These are phyloP conservation scores for Himalopsyche anomala DNA, from an alignment of 2,888 invertebrate species.

Conservation along the genomic window DNA sequence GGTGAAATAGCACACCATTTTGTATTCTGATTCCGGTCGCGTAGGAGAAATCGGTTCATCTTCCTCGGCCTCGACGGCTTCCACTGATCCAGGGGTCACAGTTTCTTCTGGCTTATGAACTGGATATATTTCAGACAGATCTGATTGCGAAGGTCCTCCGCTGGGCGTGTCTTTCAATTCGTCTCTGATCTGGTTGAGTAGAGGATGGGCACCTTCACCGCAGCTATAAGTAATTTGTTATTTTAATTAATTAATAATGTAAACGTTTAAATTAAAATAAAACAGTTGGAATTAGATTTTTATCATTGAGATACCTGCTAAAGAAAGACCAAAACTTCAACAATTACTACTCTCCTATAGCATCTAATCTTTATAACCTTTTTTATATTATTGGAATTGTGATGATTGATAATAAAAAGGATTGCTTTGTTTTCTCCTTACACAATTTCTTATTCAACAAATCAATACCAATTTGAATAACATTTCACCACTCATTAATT, in stretches of 20 bases:
- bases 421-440: too few relatives aligned
- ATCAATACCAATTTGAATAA: too few relatives aligned
- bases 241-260: too few relatives aligned
- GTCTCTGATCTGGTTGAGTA: conserved; percentile 86
- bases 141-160: neutral
- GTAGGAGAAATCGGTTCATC: conserved; percentile 67
- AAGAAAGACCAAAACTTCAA: too few relatives aligned
- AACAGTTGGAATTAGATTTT: neutral
- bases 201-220: conserved; percentile 87
- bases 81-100: conserved; percentile 44
- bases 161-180: conserved; percentile 77
- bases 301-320: too few relatives aligned
- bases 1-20: conserved; percentile 93
- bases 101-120: conserved; percentile 1
- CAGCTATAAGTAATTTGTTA: conserved; percentile 74
- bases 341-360: too few relatives aligned
- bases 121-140: neutral
- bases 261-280: neutral
- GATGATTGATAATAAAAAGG: too few relatives aligned
- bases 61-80: conserved; percentile 67
- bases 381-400: too few relatives aligned
- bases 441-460: too few relatives aligned
- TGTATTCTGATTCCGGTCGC: conserved; percentile 75
- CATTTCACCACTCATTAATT: too few relatives aligned
- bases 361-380: too few relatives aligned